These are phyloP conservation scores for Pelmatolapia mariae DNA, from an alignment of 2,113 vertebrate genomes.

Conservation along the genomic window DNA sequence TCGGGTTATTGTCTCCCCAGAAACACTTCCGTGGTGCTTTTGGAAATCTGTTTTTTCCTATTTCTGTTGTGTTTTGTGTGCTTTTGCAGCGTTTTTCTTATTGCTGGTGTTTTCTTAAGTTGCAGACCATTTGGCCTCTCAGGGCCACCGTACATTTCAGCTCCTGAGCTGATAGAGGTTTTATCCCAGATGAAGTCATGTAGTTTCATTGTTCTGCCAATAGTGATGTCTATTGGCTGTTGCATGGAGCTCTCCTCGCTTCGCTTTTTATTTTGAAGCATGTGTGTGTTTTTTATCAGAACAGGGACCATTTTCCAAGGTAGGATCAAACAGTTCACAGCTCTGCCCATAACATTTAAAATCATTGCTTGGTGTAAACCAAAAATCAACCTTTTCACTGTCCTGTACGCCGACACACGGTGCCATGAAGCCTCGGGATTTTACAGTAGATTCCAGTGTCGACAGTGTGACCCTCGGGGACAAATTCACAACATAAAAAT, in stretches of 20 bases:
- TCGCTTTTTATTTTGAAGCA: neutral
- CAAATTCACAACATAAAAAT: neutral
- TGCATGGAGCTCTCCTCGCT: neutral
- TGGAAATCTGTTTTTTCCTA: neutral
- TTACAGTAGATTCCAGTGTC: neutral
- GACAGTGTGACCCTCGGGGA: neutral
- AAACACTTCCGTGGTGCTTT: neutral
- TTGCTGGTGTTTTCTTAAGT: neutral
- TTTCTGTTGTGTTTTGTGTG: accelerated
- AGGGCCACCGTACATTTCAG: neutral
- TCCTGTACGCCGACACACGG: accelerated
- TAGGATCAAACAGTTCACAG: neutral
- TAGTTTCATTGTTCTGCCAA: neutral
- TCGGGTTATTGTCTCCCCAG: neutral
- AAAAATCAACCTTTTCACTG: neutral
- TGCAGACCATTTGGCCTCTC: accelerated
- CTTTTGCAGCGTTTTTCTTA: neutral
- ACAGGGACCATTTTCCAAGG: neutral
- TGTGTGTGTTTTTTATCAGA: neutral
- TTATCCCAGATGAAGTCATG: neutral
- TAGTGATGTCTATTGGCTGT: neutral
- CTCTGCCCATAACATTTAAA: neutral
- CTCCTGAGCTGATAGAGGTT: neutral
- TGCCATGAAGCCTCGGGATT: accelerated
- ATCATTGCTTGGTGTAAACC: neutral